A percentile compares a stretch with the other conserved stretches of the same genome.
Evolutionary conservation across 2,888 invertebrate genomes (phyloP).

Genomic region (Xestia xanthographa): DNA sequence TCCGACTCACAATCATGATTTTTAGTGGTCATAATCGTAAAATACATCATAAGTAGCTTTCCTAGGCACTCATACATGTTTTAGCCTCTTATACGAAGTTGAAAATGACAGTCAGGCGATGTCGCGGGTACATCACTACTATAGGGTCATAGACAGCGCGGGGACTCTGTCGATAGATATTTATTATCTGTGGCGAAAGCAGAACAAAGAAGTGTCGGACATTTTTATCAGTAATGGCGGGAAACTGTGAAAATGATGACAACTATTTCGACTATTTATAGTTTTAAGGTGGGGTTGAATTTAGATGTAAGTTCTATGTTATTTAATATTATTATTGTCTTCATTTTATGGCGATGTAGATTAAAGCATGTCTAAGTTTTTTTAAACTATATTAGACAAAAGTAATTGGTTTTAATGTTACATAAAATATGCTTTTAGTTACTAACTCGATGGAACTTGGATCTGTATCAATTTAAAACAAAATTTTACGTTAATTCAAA

Average conservation of each 20-base stretch:
- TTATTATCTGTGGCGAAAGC: slow-evolving; percentile 59
- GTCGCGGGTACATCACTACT: slow-evolving; percentile 77
- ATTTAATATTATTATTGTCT: slow-evolving; percentile 69
- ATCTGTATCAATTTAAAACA: not conserved
- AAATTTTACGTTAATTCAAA: not conserved
- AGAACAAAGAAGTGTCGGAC: slow-evolving; percentile 65
- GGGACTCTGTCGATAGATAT: slow-evolving; percentile 69
- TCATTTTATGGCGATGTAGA: slow-evolving; percentile 63
- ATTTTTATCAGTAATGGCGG: slow-evolving; percentile 50
- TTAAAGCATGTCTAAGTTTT: slow-evolving; percentile 26
- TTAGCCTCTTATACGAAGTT: slow-evolving; percentile 82
- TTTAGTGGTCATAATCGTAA: slow-evolving; percentile 86
- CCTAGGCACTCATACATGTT: slow-evolving; percentile 88
- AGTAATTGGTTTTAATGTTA: not conserved
- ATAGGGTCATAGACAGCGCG: slow-evolving; percentile 68
- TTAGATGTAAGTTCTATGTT: slow-evolving; percentile 55
- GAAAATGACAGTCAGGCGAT: slow-evolving; percentile 80
- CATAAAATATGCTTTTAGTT: not conserved
- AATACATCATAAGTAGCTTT: slow-evolving; percentile 89
- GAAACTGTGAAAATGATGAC: slow-evolving; percentile 55
- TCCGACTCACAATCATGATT: slow-evolving; percentile 89
- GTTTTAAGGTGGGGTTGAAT: slow-evolving; percentile 56
- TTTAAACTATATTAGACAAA: slow-evolving; percentile 11
- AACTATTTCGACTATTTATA: slow-evolving; percentile 44
- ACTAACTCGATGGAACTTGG: slow-evolving; percentile 12